phyloP scores from a whole-genome alignment of 2,113 vertebrate genomes.

The Cyanistes caeruleus region DNA sequence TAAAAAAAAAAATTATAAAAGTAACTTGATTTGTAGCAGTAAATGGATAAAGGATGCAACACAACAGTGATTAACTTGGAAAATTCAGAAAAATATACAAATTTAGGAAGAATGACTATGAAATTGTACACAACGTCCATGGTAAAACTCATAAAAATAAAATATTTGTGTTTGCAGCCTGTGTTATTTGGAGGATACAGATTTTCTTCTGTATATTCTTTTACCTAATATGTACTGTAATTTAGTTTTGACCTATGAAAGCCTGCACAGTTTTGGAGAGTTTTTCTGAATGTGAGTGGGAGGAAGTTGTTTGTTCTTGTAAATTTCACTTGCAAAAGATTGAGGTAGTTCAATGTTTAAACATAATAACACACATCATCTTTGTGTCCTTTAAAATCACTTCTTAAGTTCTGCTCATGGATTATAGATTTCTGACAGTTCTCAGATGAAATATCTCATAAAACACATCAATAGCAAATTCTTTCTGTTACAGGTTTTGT shows the following conservation, averaged over 20 bases:
- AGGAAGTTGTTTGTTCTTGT: accelerated
- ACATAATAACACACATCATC: not conserved
- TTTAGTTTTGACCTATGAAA: not conserved
- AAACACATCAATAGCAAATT: not conserved
- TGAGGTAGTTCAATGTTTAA: not conserved
- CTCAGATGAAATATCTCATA: not conserved
- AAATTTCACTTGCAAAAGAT: not conserved
- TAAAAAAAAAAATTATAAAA: not conserved
- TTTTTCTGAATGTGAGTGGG: not conserved
- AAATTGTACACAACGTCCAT: not conserved
- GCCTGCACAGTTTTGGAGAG: not conserved
- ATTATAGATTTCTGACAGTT: not conserved
- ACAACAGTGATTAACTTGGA: not conserved
- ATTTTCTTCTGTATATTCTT: not conserved
- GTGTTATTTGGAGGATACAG: not conserved
- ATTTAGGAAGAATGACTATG: not conserved
- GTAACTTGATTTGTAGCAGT: not conserved
- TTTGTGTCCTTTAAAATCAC: not conserved
- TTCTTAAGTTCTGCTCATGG: not conserved
- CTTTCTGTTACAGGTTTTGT: not conserved
- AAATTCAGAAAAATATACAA: not conserved
- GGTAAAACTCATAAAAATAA: not conserved
- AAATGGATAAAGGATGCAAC: not conserved
- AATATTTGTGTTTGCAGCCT: not conserved
- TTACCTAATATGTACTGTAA: not conserved